Conservation (phyloP, 2,113 vertebrate genomes). For the Hippocampus zosterae region DNA sequence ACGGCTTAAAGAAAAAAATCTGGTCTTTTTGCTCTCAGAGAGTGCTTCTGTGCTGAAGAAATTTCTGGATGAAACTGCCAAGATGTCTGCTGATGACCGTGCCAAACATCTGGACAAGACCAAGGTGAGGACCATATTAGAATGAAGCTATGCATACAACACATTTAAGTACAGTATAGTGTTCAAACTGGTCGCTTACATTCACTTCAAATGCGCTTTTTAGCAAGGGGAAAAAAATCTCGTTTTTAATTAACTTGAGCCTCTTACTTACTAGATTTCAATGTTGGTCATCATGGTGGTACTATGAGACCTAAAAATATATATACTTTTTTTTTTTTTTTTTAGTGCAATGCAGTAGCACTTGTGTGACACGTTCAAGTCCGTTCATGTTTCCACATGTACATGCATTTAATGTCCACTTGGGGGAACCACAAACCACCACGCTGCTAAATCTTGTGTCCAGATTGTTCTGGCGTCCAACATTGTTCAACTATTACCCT, state of each 20-base stretch:
- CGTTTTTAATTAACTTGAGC: not conserved
- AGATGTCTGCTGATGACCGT: conserved; percentile 83
- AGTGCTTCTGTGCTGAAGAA: conserved; percentile 83
- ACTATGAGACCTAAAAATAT: not conserved
- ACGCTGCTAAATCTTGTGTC: not conserved
- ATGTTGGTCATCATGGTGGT: not conserved
- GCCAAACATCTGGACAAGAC: conserved; percentile 87
- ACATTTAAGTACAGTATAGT: not conserved
- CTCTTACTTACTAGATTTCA: not conserved
- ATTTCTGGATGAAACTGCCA: conserved; percentile 85
- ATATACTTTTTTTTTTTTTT: too few species aligned
- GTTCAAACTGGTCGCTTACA: not conserved
- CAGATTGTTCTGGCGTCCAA: not conserved
- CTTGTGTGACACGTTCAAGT: not conserved
- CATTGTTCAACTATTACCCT: not conserved
- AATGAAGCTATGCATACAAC: not conserved
- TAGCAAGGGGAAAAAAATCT: not conserved
- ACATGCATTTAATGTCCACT: conserved; percentile 23
- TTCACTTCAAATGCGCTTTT: not conserved
- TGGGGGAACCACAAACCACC: conserved; percentile 28
- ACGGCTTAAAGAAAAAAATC: not conserved
- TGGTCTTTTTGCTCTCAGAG: conserved; percentile 60
- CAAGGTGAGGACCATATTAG: conserved; percentile 70
- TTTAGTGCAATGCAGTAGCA: too few species aligned
- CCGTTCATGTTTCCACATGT: not conserved